Evolutionary conservation across 2,113 vertebrate species (phyloP), one percentile per base, ranked within the genome.

Genomic region (Aplodontia rufa): DNA sequence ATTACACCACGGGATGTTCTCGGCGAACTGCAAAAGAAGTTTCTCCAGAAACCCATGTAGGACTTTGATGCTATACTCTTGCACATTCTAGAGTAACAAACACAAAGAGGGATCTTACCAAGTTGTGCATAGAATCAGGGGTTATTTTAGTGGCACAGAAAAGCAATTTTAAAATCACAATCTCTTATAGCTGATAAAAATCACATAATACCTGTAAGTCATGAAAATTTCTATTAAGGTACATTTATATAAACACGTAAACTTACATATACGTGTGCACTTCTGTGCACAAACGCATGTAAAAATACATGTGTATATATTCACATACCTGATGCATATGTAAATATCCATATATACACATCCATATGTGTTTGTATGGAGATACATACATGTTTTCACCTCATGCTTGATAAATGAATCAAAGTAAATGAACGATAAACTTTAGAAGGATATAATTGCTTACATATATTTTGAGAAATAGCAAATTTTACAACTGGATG

Each of bases 41-140:
- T 74, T 66, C 20, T 83, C 58, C 66, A 79, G 85, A 51, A 91
- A 97, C 10, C 4, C 17, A 55, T 78, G 62, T 9, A 92, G 66
- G 37, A 47, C 47, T 82, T 6, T 13, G 90, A 75, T 19, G 26
- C 8, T 16, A 3, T 2, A 66, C 60, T 84, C 13, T 13, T 62
- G 35, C 0, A 66, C 40, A 86, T 75, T 17, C 28, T 91, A 35
- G n/a, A n/a, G 84, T 60, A 87, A 55, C 49, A 3, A 58, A 0
- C 0, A 49, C 62, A 94, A 80, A 12, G 1, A 96, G 55, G 78
- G 87, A 96, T 5, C 20, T 90, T 68, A 72, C 58, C 24, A 53
- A 22, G 17, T 26, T 20, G 55, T 66, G 5, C 11, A 68, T 14
- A 5, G 19, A 87, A 51, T 6, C 28, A 62, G 30, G 40, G 78